These are phyloP conservation scores for Cotesia chilonis DNA, from an alignment of 1,140 invertebrate genomes.

Conservation along the genomic window DNA sequence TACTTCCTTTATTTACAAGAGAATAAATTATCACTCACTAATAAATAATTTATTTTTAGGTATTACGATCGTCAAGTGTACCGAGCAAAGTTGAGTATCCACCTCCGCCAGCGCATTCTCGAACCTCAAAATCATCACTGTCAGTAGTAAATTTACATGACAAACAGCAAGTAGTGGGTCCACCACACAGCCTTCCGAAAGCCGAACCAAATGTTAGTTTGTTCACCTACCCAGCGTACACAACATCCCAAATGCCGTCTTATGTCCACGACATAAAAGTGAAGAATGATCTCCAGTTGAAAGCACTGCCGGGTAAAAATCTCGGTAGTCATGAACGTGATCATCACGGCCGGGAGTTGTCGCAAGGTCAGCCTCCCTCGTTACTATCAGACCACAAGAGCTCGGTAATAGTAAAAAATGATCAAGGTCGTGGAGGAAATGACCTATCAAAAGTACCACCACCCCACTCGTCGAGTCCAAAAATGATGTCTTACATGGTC, in stretches of 20 bases:
- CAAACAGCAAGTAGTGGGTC: conserved; percentile 62
- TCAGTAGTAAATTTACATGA: conserved; percentile 61
- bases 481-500: conserved; percentile 69
- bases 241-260: conserved; percentile 63
- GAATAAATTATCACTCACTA: no score
- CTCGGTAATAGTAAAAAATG: conserved; percentile 82
- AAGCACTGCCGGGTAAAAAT: conserved; percentile 54
- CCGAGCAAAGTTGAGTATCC: conserved; percentile 70
- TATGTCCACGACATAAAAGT: conserved; percentile 66
- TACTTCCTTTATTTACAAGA: no score
- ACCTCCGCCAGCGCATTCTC: conserved; percentile 68
- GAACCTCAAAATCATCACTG: conserved; percentile 62
- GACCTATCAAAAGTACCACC: conserved; percentile 69
- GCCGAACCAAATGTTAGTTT: conserved; percentile 78
- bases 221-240: conserved; percentile 76
- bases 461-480: conserved; percentile 71
- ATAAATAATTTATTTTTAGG: conserved; percentile 44
- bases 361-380: conserved; percentile 57
- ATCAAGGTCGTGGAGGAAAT: conserved; percentile 65
- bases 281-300: conserved; percentile 58
- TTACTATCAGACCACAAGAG: conserved; percentile 75
- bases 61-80: conserved; percentile 63
- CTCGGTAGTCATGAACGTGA: conserved; percentile 63
- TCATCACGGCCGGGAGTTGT: conserved; percentile 65
- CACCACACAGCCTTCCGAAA: conserved; percentile 71